Conservation (phyloP, 1,140 invertebrate species). For the Drosophila erecta region DNA sequence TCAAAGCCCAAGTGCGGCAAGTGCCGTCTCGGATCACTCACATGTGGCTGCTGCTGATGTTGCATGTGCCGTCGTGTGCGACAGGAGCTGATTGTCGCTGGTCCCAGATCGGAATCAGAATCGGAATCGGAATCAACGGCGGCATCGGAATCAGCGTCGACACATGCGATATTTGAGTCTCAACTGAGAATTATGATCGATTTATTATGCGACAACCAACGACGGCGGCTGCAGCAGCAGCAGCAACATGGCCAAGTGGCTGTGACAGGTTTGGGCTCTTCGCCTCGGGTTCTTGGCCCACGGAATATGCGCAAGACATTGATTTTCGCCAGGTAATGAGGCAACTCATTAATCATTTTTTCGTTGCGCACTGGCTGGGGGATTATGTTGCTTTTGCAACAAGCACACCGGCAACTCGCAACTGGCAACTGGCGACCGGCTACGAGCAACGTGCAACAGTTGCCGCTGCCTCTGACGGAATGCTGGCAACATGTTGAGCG, state of each 20-base stretch:
- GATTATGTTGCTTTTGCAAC: conserved; percentile 49
- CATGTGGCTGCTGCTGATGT: conserved; percentile 12
- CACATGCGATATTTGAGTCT: conserved; percentile 68
- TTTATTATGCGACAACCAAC: conserved; percentile 71
- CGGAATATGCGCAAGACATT: conserved; percentile 76
- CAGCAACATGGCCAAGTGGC: conserved; percentile 53
- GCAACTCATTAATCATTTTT: conserved; percentile 83
- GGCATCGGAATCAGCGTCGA: conserved; percentile 63
- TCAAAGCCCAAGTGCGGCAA: conserved; percentile 40
- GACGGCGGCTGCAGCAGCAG: conserved; percentile 18
- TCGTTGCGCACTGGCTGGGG: conserved; percentile 59
- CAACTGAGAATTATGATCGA: conserved; percentile 76
- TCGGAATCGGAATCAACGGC: too few species aligned
- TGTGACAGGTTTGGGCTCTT: conserved; percentile 45
- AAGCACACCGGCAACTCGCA: conserved; percentile 16
- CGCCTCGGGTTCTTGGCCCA: conserved; percentile 59
- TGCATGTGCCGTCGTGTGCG: conserved; percentile 48
- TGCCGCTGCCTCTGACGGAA: conserved; percentile 65
- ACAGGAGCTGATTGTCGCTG: conserved; percentile 69
- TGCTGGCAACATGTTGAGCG: conserved; percentile 78
- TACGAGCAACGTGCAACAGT: conserved; percentile 11
- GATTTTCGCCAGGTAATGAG: conserved; percentile 82
- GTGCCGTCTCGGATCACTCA: conserved; percentile 38
- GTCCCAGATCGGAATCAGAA: conserved; percentile 36
- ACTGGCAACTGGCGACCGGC: too few species aligned